These are phyloP conservation scores for Empidonax alnorum DNA, from an alignment of 2,113 vertebrate genomes.

Conservation along the genomic window DNA sequence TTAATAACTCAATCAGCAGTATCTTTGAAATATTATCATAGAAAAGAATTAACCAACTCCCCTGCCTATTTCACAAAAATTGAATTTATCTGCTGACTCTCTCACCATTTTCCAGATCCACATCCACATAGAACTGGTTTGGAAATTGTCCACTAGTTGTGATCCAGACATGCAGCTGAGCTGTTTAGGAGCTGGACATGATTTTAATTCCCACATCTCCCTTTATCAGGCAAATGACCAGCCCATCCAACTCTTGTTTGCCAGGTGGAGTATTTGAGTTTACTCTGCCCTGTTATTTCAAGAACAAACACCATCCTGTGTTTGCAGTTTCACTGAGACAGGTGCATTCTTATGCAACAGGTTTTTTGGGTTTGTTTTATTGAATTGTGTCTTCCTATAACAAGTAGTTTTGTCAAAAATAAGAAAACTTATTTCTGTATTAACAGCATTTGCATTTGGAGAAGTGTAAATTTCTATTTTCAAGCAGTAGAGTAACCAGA, in stretches of 20 bases:
- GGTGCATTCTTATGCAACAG: not conserved
- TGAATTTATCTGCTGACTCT: not conserved
- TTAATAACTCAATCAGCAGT: not conserved
- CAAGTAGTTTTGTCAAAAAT: not conserved
- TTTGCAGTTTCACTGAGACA: not conserved
- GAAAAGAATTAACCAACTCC: not conserved
- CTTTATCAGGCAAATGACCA: not conserved
- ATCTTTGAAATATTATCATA: not conserved
- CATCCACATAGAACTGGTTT: not conserved
- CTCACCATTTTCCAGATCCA: not conserved
- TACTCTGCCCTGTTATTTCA: not conserved
- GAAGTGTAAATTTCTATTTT: not conserved
- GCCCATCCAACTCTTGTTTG: not conserved
- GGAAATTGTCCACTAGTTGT: not conserved
- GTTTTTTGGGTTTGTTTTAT: not conserved
- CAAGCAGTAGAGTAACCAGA: not conserved
- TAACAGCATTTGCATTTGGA: not conserved
- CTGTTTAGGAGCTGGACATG: not conserved
- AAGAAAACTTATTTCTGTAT: not conserved
- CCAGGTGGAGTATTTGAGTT: not conserved
- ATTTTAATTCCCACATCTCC: not conserved
- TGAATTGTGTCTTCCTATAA: not conserved
- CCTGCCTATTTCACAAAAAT: not conserved
- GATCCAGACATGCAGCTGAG: not conserved
- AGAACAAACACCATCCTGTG: not conserved